phyloP scores from a whole-genome alignment of 2,888 invertebrate genomes.

The Eudiplozoon nipponicum region DNA sequence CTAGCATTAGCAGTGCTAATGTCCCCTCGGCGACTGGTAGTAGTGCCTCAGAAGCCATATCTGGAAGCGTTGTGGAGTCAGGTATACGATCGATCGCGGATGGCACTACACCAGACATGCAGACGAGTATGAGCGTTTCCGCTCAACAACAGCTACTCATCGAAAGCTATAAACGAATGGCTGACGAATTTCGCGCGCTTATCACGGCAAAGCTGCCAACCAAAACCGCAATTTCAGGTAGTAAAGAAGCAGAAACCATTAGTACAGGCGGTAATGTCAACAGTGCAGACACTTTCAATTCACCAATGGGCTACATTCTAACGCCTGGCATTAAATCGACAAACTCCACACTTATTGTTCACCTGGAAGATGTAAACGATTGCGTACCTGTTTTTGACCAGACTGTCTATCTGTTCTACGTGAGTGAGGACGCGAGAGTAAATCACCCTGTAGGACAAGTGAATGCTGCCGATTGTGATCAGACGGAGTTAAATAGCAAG shows the following conservation, averaged over 20 bases:
- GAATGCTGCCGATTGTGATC: slow-evolving; percentile 11
- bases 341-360: background rate
- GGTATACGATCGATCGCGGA: too few relatives aligned
- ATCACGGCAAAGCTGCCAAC: too few relatives aligned
- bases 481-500: slow-evolving; percentile 6
- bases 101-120: too few relatives aligned
- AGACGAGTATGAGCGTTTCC: too few relatives aligned
- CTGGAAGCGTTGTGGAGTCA: background rate
- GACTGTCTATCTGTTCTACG: slow-evolving; percentile 11
- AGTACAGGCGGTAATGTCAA: too few relatives aligned
- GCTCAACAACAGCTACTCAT: too few relatives aligned
- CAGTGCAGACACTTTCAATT: background rate
- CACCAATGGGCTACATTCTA: too few relatives aligned
- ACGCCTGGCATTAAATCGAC: too few relatives aligned
- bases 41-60: too few relatives aligned
- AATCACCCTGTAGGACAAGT: slow-evolving; percentile 9
- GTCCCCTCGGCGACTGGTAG: too few relatives aligned
- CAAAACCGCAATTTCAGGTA: too few relatives aligned
- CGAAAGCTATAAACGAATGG: background rate
- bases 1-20: too few relatives aligned
- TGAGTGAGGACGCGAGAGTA: slow-evolving; percentile 9
- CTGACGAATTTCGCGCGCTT: background rate
- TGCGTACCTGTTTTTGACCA: slow-evolving; percentile 10
- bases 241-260: slow-evolving; percentile 2
- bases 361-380: slow-evolving; percentile 14